Evolutionary conservation across 2,888 invertebrate species (phyloP), one percentile per base, ranked within the genome.

Genomic region (Amphipyra tragopoginis): DNA sequence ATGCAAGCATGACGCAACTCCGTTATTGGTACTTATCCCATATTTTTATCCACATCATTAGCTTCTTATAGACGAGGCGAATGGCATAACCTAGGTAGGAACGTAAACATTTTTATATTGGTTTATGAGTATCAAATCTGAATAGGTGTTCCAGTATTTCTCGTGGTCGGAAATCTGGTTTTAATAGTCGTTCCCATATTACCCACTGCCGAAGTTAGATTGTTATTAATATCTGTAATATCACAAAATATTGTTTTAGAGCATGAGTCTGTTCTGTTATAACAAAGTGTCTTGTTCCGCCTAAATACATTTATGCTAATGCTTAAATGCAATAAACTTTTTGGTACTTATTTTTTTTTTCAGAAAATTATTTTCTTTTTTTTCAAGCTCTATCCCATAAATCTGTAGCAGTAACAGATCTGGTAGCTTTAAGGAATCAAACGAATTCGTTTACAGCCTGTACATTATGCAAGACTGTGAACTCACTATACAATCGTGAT

Each of bases 1-100:
- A 78, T 50, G 79, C 69, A 72, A 39, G 77, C 76, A 52, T 64
- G 76, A 69, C 69, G 65, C 52, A 49, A 11, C 50, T 34, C 77
- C 74, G 79, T 76, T 74, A 72, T 51, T 60, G 63, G 59, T 56
- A n/a, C n/a, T n/a, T n/a, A 60, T 60, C 54, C 66, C 55, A 66
- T 70, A 70, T 73, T 64, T 57, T 56, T 65, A 73, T 66, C 42
- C 43, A 63, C 61, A 21, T 38, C 64, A 65, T 72, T 72, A 69
- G 64, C 14, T 68, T 54, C 48, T 58, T 57, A 51, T 54, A 61
- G 56, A 54, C 14, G 26, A 29, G 7, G 29, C 2, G 21, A 47
- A 14, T 44, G 36, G 43, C 29, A n/a, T 34, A 39, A 40, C 15
- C 14, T 42, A 14, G 39, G 15, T 55, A 13, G 15, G 13, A 11